Base-by-base conservation (phyloP, 1,140 invertebrate species). In the Brachionus paranguensis region DNA sequence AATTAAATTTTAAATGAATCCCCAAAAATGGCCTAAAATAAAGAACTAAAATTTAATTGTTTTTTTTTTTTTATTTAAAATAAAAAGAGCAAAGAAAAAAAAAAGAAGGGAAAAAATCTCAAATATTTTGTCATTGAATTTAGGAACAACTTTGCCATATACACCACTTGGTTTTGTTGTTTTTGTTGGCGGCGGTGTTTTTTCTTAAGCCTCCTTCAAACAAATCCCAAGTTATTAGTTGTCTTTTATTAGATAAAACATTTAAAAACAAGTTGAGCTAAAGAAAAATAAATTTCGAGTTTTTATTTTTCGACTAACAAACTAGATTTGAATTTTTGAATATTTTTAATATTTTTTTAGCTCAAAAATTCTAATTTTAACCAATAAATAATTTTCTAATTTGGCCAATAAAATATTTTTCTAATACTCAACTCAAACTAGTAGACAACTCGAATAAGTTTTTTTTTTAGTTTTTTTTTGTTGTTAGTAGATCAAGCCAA, bases 1-100 rank as follows among this genome's bases (percentile, higher is more conserved):
- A 72, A 72, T 72, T 72, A 72, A 72, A 72, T 72, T 72, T 72
- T 72, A 72, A 72, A 72, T 72, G 68, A 72, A 72, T 72, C 33
- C 68, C 41, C 33, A 20, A 72, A 72, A 43, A 45, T 20, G 33
- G 5, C 33, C 1, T 14, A 29, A 68, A 68, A n/a, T 33, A 33
- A 33, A 33, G 14, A 33, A 37, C 29, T n/a, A 68, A 33, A 33
- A 33, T 68, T 20, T 43, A 72, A 43, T 43, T 41, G 17, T 72
- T 72, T 43, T 41, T 72, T 72, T 17, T 43, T 41, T 72, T 29
- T 29, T 37, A 37, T 37, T 37, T 37, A 37, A 37, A 37, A 37
- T 37, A 37, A 37, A 37, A 37, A 37, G 33, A 37, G 33, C 4
- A 37, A 7, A 37, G 33, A 37, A 7, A 37, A 37, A 37, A 37